These are phyloP conservation scores for Pseudomyrmex pallidus DNA, from an alignment of 1,140 invertebrate genomes.

Conservation along the genomic window DNA sequence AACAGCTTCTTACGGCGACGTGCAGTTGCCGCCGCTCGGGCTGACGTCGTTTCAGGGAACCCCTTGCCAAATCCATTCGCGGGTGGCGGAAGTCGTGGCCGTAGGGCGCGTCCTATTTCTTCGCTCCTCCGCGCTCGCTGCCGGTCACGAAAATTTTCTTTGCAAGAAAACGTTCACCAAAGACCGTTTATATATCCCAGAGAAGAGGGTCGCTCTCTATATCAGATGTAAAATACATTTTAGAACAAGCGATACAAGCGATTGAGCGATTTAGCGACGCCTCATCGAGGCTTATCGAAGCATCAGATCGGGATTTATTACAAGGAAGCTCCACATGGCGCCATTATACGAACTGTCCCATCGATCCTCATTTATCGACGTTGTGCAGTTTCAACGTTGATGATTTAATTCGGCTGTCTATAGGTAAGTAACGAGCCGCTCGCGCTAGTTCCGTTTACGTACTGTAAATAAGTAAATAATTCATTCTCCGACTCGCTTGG, in stretches of 20 bases:
- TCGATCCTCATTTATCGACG: neutral
- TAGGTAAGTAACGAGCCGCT: constrained; percentile 48
- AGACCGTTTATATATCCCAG: neutral
- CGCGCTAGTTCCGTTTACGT: constrained; percentile 76
- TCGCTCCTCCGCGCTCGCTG: neutral
- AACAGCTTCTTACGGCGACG: constrained; percentile 85
- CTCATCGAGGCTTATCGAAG: neutral
- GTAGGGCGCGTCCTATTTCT: constrained; percentile 8
- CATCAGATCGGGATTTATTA: neutral
- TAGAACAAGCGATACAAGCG: neutral
- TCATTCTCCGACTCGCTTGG: constrained; percentile 79
- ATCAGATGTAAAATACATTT: neutral
- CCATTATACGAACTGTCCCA: neutral
- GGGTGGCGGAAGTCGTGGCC: constrained; percentile 42
- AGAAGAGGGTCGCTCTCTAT: neutral
- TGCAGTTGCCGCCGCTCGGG: constrained; percentile 77
- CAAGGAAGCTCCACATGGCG: neutral
- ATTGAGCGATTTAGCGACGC: neutral
- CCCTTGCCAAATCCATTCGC: constrained; percentile 56
- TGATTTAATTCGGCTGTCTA: constrained; percentile 51
- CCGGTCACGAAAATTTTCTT: neutral
- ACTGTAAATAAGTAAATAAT: constrained; percentile 84
- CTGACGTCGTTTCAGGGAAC: constrained; percentile 64
- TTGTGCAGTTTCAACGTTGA: constrained; percentile 24
- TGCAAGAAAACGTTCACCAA: neutral